Base-by-base conservation (phyloP, 1,140 invertebrate genomes). In the Papilio glaucus region DNA sequence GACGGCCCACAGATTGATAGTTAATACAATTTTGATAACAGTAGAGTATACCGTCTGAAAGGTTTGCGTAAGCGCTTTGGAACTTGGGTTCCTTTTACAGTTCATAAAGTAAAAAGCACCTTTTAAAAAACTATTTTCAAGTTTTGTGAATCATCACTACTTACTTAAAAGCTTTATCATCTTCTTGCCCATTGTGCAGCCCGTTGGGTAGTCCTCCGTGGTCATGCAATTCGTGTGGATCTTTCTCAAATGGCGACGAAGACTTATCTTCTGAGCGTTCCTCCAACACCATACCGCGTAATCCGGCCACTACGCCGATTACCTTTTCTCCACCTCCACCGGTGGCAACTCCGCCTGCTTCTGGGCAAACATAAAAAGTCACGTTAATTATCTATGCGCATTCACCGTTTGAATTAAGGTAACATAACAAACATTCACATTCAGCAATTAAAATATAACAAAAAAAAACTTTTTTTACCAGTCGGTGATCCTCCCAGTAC, bases 91-190 rank as follows among this genome's bases (percentile, higher is more conserved):
- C 21, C 12, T 18, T 4, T 45, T 45, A 53, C 21, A 24, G 49
- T 24, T 53, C 21, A 53, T 10, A 21, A 21, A 8, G 0, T 53
- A 53, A 24, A 33, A 3, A 33, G 5, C 2, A 12, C 18, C 21
- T 8, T 42, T 42, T 12, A 29, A 42, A 12, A 72, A 9, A 6
- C 1, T 71, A 33, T 38, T 29, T 15, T 39, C 13, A 4, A 12
- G 21, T 9, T n/a, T 60, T 29, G 24, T 41, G 63, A 65, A 24
- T 29, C 5, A 24, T 45, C 7, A 63, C 26, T 29, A 96, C 97
- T 96, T 89, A 98, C 97, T 98, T 98, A 91, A 97, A 98, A 74
- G 96, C 96, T 94, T 98, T 97, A 82, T 98, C 97, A 83, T 99
- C 98, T 80, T 98, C 98, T 77, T 91, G 91, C 41, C 95, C 95